These are phyloP conservation scores for Gymnothorax reevesii DNA, from an alignment of 2,797 vertebrate species.

Conservation along the genomic window DNA sequence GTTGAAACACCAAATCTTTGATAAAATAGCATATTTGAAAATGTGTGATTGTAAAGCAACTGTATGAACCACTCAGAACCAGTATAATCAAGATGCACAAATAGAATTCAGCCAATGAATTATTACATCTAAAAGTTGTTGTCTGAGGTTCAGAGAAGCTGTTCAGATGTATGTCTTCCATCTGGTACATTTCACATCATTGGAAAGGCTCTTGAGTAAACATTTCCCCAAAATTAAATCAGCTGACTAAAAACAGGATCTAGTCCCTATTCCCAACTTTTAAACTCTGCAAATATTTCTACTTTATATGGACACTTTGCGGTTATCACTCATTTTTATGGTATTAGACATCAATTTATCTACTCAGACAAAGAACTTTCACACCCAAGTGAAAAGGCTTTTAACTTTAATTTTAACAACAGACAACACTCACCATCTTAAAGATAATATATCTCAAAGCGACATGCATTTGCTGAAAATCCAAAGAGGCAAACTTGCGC, in stretches of 20 bases:
- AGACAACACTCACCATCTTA: neutral
- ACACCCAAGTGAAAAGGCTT: neutral
- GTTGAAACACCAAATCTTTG: neutral
- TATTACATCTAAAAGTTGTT: neutral
- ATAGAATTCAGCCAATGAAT: neutral
- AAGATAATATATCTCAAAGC: neutral
- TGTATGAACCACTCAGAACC: neutral
- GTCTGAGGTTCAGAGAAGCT: neutral
- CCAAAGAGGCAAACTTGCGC: too few relatives aligned
- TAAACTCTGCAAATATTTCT: constrained; percentile 8
- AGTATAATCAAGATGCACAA: neutral
- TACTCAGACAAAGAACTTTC: neutral
- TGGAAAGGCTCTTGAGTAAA: neutral
- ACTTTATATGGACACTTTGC: neutral
- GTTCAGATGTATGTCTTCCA: neutral
- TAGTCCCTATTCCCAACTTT: neutral
- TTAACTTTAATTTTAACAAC: neutral
- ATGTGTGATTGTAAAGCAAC: neutral
- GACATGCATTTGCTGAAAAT: too few relatives aligned
- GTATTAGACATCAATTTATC: neutral
- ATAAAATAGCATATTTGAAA: neutral
- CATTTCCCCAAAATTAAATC: neutral
- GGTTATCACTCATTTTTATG: neutral
- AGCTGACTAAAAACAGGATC: constrained; percentile 22
- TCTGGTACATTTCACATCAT: neutral